Evolutionary conservation across 2,113 vertebrate species (phyloP), one percentile per base, ranked within the genome.

Genomic region (Microtus pennsylvanicus): DNA sequence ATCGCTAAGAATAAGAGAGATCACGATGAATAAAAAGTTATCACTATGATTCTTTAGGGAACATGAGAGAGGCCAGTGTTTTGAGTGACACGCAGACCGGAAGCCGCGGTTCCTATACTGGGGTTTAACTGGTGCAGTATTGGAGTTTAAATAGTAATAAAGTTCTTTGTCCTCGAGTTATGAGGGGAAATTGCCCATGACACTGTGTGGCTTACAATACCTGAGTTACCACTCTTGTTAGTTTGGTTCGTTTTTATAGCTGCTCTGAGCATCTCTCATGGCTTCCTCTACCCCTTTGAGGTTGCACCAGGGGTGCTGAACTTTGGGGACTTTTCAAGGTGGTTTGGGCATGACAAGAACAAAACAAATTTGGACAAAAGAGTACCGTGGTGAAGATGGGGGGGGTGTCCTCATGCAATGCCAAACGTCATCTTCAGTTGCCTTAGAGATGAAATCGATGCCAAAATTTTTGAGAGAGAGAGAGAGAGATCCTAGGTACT

Each of bases 71-170:
- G 94, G 87, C 96, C 89, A 96, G 42, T 90, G 93, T 96, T 97
- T 98, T 98, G 92, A 97, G 98, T 97, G 97, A 97, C 97, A 96
- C 95, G 63, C 86, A 92, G 95, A 97, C 94, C 97, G 91, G 92
- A 96, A 98, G 97, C 85, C 96, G 74, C 8, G 96, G 90, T 93
- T 98, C 93, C 96, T 96, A 97, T 89, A 67, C 93, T 97, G 94
- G 89, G 97, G 98, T 98, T 97, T 98, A 98, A 98, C 97, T 96
- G 98, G 94, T 61, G 77, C 90, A 90, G 97, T 97, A 97, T 95
- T 96, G 92, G 85, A 98, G 95, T 98, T 96, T 97, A 97, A 98
- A 98, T 63, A 97, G 97, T 97, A 98, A 98, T 98, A 97, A 98
- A 96, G 96, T 85, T 97, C 93, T 98, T 96, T 97, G 98, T 98